A percentile compares a stretch with the other conserved stretches of the same genome.
Conservation (phyloP, 2,113 vertebrate genomes). For the Podarcis raffonei region DNA sequence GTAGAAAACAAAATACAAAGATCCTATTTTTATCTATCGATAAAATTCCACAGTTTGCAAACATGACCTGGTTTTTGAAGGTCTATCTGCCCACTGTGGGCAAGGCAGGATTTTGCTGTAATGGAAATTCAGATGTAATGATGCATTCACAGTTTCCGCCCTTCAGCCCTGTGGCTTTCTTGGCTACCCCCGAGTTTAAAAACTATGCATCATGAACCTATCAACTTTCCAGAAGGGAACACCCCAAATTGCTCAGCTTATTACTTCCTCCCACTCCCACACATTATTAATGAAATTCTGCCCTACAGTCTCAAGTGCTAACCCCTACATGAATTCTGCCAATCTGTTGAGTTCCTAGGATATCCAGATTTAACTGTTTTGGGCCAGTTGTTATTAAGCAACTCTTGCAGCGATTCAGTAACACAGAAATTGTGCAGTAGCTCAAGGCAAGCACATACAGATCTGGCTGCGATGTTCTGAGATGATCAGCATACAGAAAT, state of each 20-base stretch:
- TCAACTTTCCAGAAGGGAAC: not conserved
- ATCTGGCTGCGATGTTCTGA: not conserved
- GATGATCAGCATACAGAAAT: too few species aligned
- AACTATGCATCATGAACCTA: not conserved
- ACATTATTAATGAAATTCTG: not conserved
- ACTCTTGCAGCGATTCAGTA: not conserved
- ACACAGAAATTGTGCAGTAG: not conserved
- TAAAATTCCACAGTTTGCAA: not conserved
- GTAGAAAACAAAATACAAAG: not conserved
- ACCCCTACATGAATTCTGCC: not conserved
- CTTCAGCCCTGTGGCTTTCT: not conserved
- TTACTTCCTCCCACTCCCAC: slow-evolving; percentile 9
- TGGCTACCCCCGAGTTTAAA: not conserved
- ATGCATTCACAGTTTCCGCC: not conserved
- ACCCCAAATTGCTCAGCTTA: not conserved
- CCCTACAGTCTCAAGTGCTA: not conserved
- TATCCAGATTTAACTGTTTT: not conserved
- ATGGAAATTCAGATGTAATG: not conserved
- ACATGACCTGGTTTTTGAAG: not conserved
- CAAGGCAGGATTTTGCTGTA: not conserved
- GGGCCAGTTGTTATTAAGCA: not conserved
- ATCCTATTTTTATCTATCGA: not conserved
- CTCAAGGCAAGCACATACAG: not conserved
- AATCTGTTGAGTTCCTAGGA: not conserved
- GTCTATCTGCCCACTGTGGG: not conserved